phyloP scores from a whole-genome alignment of 1,140 invertebrate species.

The Drosophila rhopaloa region DNA sequence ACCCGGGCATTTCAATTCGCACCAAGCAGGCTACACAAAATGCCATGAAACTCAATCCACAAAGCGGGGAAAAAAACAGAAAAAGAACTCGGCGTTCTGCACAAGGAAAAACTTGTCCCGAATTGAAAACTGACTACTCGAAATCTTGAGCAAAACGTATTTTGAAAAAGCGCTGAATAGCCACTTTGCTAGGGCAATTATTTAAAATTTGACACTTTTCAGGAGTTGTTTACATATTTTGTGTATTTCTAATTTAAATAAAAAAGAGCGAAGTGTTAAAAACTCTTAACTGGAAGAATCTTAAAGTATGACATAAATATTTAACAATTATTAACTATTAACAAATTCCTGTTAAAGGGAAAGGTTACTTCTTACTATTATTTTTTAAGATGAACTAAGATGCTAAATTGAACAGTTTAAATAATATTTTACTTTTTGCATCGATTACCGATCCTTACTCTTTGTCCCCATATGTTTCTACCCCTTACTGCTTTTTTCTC shows the following conservation, averaged over 20 bases:
- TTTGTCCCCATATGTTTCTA: not conserved
- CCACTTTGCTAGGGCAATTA: too few relatives aligned
- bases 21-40: conserved; percentile 32
- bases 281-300: too few relatives aligned
- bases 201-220: not conserved
- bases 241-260: not conserved
- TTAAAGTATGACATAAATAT: too few relatives aligned
- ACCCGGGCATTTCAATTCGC: conserved; percentile 42
- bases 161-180: conserved; percentile 8
- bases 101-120: conserved; percentile 15
- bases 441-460: not conserved
- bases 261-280: too few relatives aligned
- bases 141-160: conserved; percentile 7
- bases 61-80: conserved; percentile 10
- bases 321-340: too few relatives aligned
- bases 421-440: conserved; percentile 4
- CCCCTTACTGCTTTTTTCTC: conserved; percentile 8
- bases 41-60: conserved; percentile 68
- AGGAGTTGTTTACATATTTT: not conserved
- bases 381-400: too few relatives aligned
- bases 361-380: too few relatives aligned
- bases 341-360: too few relatives aligned
- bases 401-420: not conserved
- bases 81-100: conserved; percentile 11
- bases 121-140: not conserved